phyloP scores from a whole-genome alignment of 2,797 vertebrate genomes.

The Neoniphon sammara region DNA sequence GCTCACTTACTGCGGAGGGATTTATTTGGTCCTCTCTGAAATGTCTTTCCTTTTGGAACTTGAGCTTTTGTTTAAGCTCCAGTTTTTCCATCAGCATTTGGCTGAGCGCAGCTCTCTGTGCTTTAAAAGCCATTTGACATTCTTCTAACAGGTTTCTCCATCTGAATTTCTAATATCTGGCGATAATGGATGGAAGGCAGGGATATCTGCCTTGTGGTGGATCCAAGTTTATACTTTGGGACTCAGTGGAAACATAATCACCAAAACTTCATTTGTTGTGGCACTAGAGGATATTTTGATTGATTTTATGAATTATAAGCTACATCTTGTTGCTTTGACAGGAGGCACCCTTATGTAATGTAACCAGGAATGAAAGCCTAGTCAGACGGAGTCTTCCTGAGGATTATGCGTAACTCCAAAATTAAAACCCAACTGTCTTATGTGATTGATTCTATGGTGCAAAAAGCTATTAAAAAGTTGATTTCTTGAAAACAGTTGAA shows the following conservation, averaged over 20 bases:
- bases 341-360: conserved; percentile 12
- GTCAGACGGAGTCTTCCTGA: conserved; percentile 1
- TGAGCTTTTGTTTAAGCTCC: conserved; percentile 7
- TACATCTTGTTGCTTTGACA: neutral
- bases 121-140: conserved; percentile 19
- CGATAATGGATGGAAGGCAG: conserved; percentile 33
- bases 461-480: neutral
- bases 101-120: conserved; percentile 3
- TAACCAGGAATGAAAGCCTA: conserved; percentile 20
- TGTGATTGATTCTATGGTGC: conserved; percentile 12
- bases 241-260: conserved; percentile 10
- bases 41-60: conserved; percentile 19
- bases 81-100: conserved; percentile 22
- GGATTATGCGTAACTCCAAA: conserved; percentile 1
- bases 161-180: conserved; percentile 34
- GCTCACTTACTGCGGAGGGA: neutral
- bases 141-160: conserved; percentile 26
- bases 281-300: conserved; percentile 4
- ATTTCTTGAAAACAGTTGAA: conserved; percentile 7
- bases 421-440: conserved; percentile 22
- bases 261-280: conserved; percentile 16
- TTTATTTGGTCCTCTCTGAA: neutral
- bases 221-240: conserved; percentile 2
- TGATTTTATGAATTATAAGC: conserved; percentile 11
- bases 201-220: neutral